Percentiles rank a stretch among this genome's conserved stretches.
Conservation (phyloP, 2,113 vertebrate species). For the Stictonetta naevosa region DNA sequence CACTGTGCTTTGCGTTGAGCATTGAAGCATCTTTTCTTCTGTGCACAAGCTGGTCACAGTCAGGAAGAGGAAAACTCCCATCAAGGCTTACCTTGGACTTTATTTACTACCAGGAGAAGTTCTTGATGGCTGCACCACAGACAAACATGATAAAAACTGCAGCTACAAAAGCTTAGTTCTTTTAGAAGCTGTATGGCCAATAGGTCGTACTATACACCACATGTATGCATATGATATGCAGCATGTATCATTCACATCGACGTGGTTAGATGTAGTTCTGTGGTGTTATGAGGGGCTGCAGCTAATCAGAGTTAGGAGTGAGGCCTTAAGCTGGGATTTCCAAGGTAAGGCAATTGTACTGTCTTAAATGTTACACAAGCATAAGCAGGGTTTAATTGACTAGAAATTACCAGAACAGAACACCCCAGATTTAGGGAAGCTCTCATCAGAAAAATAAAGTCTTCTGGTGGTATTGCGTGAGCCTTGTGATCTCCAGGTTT, state of each 20-base stretch:
- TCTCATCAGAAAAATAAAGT: background rate
- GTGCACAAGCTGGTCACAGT: background rate
- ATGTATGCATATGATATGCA: background rate
- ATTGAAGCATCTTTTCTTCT: background rate
- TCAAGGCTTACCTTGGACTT: background rate
- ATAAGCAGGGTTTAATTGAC: background rate
- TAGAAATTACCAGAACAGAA: background rate
- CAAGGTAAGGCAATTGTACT: background rate
- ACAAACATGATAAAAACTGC: background rate
- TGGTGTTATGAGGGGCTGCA: accelerated
- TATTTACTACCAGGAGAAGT: background rate
- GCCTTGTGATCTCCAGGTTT: background rate
- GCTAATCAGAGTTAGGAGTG: background rate
- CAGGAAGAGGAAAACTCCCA: background rate
- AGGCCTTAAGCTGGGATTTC: background rate
- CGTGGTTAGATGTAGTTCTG: accelerated
- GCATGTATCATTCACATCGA: background rate
- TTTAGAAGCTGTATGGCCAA: background rate
- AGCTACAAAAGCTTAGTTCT: background rate
- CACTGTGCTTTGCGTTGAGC: background rate
- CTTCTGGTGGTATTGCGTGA: background rate
- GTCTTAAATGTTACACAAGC: background rate
- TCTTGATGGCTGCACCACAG: background rate
- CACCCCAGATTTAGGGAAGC: background rate
- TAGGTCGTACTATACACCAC: background rate